phyloP scores from a whole-genome alignment of 2,888 invertebrate genomes.

The Pyrrhia umbra region DNA sequence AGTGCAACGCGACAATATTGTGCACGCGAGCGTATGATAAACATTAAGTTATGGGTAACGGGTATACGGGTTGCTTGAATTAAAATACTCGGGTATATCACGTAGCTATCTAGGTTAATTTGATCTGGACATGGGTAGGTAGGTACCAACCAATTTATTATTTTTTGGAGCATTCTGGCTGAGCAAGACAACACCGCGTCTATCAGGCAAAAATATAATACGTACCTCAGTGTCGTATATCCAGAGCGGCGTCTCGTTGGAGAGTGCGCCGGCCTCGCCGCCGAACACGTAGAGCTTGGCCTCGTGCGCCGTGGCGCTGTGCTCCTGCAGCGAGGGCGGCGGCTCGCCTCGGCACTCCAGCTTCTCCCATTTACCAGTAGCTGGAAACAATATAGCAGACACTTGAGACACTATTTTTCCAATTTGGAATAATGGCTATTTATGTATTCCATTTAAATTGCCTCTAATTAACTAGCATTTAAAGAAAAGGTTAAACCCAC shows the following conservation, averaged over 20 bases:
- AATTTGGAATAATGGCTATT: too few relatives aligned
- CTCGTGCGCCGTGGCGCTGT: constrained; percentile 94
- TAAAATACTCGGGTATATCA: too few relatives aligned
- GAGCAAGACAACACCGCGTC: too few relatives aligned
- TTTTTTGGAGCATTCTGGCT: too few relatives aligned
- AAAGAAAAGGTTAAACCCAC: neutral
- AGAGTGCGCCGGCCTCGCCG: constrained; percentile 95
- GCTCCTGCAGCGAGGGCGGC: constrained; percentile 96
- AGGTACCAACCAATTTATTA: too few relatives aligned
- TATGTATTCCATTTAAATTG: too few relatives aligned
- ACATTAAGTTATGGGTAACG: neutral
- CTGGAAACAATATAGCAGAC: constrained; percentile 87
- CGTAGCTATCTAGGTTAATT: too few relatives aligned
- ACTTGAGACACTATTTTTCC: too few relatives aligned
- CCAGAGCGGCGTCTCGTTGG: constrained; percentile 96
- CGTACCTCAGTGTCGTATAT: constrained; percentile 93
- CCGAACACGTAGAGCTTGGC: constrained; percentile 95
- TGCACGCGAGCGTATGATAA: constrained; percentile 35
- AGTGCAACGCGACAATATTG: constrained; percentile 33
- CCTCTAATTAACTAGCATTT: too few relatives aligned
- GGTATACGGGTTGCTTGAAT: too few relatives aligned
- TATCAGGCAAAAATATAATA: too few relatives aligned
- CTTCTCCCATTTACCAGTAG: constrained; percentile 93
- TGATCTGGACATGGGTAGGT: too few relatives aligned
- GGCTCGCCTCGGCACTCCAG: constrained; percentile 92